Conservation (phyloP, 2,797 vertebrate genomes). For the Aselliscus stoliczkanus region DNA sequence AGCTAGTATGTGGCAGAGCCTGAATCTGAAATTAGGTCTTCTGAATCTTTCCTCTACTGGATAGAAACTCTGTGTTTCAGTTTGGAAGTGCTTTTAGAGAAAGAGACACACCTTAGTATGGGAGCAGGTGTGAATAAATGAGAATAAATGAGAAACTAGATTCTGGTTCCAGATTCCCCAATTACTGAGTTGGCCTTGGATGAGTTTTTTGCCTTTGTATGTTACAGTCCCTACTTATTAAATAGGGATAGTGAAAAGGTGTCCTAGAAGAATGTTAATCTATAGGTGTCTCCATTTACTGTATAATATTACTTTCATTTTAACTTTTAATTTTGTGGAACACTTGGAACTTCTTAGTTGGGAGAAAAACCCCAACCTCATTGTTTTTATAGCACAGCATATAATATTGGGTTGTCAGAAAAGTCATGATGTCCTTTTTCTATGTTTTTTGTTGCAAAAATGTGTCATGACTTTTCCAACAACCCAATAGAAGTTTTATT, state of each 20-base stretch:
- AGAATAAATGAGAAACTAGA: background rate
- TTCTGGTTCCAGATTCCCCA: background rate
- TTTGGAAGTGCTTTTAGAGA: background rate
- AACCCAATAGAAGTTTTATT: background rate
- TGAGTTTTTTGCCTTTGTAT: background rate
- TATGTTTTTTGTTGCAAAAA: too few relatives aligned
- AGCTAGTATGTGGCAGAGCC: background rate
- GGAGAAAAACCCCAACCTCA: background rate
- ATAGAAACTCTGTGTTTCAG: background rate
- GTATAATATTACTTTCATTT: background rate
- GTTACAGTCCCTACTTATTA: background rate
- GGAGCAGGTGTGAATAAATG: background rate
- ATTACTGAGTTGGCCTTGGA: background rate
- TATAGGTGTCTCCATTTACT: background rate
- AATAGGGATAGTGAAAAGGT: background rate
- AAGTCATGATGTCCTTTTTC: too few relatives aligned
- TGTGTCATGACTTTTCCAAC: too few relatives aligned
- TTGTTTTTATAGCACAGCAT: background rate
- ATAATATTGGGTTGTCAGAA: too few relatives aligned
- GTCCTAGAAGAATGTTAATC: background rate
- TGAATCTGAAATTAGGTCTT: background rate
- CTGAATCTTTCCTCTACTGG: background rate
- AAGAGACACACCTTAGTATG: background rate
- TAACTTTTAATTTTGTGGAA: slow-evolving; percentile 12
- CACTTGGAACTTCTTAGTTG: background rate